phyloP scores from a whole-genome alignment of 2,888 invertebrate genomes.

The Panorpa germanica region DNA sequence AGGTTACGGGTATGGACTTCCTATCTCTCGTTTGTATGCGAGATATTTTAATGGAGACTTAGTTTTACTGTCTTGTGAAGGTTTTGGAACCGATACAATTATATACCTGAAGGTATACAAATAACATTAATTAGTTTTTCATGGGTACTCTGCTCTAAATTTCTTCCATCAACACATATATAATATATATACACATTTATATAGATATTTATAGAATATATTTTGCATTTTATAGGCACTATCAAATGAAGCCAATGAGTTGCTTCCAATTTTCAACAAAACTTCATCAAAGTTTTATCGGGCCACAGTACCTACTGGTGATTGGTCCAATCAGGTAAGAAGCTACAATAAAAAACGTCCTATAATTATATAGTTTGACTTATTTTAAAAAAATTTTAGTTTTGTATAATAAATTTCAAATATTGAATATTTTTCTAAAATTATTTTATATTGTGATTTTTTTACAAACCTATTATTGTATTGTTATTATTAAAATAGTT shows the following conservation, averaged over 20 bases:
- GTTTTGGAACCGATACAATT: constrained; percentile 90
- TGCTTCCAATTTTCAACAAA: constrained; percentile 92
- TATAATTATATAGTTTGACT: too few relatives aligned
- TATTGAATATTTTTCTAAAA: too few relatives aligned
- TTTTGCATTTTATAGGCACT: constrained; percentile 44
- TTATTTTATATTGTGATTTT: too few relatives aligned
- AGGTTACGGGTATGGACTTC: constrained; percentile 92
- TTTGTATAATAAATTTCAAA: too few relatives aligned
- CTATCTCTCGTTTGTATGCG: constrained; percentile 90
- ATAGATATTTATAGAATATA: constrained; percentile 5
- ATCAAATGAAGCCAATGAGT: constrained; percentile 91
- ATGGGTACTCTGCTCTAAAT: constrained; percentile 8
- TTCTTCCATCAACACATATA: not conserved
- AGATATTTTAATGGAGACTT: constrained; percentile 97
- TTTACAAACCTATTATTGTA: too few relatives aligned
- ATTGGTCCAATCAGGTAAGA: constrained; percentile 66
- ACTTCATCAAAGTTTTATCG: constrained; percentile 84
- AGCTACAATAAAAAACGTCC: constrained; percentile 23
- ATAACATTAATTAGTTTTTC: not conserved
- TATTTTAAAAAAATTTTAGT: too few relatives aligned
- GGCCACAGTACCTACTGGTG: constrained; percentile 61
- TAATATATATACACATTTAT: not conserved
- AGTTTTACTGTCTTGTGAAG: constrained; percentile 83
- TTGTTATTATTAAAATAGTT: too few relatives aligned
- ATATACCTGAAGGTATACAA: constrained; percentile 79